Conservation (phyloP, 2,888 invertebrate genomes). For the Cetonia aurata region DNA sequence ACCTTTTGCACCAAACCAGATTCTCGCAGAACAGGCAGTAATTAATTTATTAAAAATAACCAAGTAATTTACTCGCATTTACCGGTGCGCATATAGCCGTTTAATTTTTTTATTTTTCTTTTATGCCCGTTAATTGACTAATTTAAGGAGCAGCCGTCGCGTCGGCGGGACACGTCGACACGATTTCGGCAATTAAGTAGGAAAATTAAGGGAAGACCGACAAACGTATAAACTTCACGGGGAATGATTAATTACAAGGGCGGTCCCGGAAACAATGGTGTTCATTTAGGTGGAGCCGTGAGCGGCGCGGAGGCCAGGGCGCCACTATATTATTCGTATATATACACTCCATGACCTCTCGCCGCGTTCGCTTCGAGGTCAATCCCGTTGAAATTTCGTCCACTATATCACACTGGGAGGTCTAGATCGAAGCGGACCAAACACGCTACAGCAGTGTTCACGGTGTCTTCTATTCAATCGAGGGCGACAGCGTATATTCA, state of each 20-base stretch:
- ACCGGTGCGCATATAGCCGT: not conserved
- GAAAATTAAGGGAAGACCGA: constrained; percentile 35
- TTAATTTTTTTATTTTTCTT: not conserved
- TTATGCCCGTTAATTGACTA: constrained; percentile 15
- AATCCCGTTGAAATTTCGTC: constrained; percentile 40
- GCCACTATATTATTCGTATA: not conserved
- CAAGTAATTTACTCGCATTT: no score
- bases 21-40: no score
- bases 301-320: constrained; percentile 13
- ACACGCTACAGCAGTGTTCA: constrained; percentile 7
- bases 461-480: constrained; percentile 5
- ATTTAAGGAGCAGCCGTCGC: constrained; percentile 14
- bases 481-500: constrained; percentile 5
- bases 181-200: constrained; percentile 33
- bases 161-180: constrained; percentile 18
- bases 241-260: constrained; percentile 41
- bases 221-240: constrained; percentile 36
- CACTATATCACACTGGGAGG: constrained; percentile 47
- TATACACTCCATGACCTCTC: constrained; percentile 33
- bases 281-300: constrained; percentile 46
- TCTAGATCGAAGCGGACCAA: constrained; percentile 44
- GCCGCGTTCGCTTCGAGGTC: constrained; percentile 38
- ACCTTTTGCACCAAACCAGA: no score
- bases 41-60: no score
- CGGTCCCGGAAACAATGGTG: constrained; percentile 46